Evolutionary conservation across 2,888 invertebrate genomes (phyloP), one percentile per base, ranked within the genome.

Genomic region (Loripinus fragilis): DNA sequence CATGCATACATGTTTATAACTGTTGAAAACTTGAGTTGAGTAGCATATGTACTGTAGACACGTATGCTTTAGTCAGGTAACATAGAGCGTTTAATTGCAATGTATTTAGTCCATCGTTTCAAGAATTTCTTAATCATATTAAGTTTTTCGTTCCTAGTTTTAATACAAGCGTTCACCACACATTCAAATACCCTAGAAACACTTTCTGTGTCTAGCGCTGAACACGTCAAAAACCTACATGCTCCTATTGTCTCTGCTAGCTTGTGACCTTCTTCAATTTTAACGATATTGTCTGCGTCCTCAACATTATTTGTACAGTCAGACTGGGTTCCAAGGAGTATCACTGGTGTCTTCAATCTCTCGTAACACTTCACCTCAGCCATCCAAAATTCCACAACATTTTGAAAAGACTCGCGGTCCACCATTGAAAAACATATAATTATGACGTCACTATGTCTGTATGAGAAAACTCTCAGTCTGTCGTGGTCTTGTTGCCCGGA

Each of bases 401-500:
- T 88, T 50, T 78, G 71, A 68, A 88, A 87, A 1, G 89, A 88
- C 28, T 86, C 83, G 25, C 88, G 79, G 81, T 90, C 90, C 17
- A 81, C 79, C 15, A 85, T 85, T 12, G 88, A 89, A 72, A 85
- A 90, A 70, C 90, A 90, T 65, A 90, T 76, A 52, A 89, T 78
- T 35, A 89, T 85, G 66, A 89, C 89, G 60, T 89, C 88, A 78
- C 88, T 88, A 33, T 89, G 87, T 60, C 81, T 83, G 76, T 90
- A 90, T 0, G 90, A 86, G 83, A 88, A 90, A 15, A 86, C 84
- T 35, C 90, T 81, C 10, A 90, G 65, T 8, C 86, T 83, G 69
- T 85, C 86, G 76, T 86, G 87, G 67, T 88, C 89, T 45, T 83
- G 83, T 85, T 89, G 86, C 8, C 90, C 90, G 20, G 90, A 88